A percentile compares a stretch with the other conserved stretches of the same genome.
Evolutionary conservation across 2,113 vertebrate species (phyloP).

Genomic region (Sinocyclocheilus anshuiensis): DNA sequence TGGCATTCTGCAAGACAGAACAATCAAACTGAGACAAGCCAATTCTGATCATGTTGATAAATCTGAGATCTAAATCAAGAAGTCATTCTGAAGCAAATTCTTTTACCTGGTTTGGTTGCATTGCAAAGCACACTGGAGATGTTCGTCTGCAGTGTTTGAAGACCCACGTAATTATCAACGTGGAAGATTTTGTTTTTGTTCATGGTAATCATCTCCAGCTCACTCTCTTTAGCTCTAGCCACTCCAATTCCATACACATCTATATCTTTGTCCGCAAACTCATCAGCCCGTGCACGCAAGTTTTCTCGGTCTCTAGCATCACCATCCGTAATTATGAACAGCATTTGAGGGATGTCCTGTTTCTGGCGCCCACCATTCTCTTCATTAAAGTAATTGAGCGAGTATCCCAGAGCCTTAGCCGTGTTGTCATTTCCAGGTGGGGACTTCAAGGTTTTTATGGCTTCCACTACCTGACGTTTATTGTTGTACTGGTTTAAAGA

Average conservation of each 20-base stretch:
- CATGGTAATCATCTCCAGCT: conserved; percentile 73
- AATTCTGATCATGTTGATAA: background rate
- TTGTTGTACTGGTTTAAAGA: conserved; percentile 62
- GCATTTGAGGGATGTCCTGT: conserved; percentile 68
- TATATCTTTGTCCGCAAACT: conserved; percentile 63
- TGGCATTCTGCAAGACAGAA: conserved; percentile 69
- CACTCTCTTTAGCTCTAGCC: conserved; percentile 56
- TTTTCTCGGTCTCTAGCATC: conserved; percentile 62
- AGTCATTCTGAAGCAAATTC: background rate
- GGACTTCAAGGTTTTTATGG: conserved; percentile 61
- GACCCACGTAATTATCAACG: conserved; percentile 65
- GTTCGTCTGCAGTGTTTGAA: conserved; percentile 72
- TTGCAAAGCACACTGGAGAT: conserved; percentile 72
- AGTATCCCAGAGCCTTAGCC: conserved; percentile 70
- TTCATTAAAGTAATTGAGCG: conserved; percentile 65
- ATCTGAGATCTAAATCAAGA: background rate
- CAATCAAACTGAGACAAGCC: background rate
- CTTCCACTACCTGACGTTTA: conserved; percentile 64
- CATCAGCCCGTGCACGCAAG: conserved; percentile 54
- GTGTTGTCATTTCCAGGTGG: conserved; percentile 67
- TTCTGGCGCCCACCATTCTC: conserved; percentile 66
- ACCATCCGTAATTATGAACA: conserved; percentile 81
- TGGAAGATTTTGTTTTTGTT: conserved; percentile 68
- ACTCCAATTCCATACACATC: conserved; percentile 77
- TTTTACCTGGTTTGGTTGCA: conserved; percentile 75